Base-by-base conservation (phyloP, 1,140 invertebrate species). In the Hesperophylax magnus region DNA sequence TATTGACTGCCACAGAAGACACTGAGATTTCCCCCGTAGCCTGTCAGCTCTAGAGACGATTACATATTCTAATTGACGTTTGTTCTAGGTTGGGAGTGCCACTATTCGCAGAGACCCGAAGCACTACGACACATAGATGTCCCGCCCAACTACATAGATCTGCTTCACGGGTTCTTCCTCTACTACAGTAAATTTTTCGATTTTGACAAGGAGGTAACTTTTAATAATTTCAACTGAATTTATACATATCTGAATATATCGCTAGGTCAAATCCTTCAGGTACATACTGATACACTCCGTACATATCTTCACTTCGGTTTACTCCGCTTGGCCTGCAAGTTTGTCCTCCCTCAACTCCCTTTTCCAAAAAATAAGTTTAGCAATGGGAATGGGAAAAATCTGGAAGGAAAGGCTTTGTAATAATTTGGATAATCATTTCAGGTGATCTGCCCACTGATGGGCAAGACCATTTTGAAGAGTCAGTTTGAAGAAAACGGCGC, bases 391-490 rank as follows among this genome's bases (percentile, higher is more conserved):
- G 11, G 39, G 0, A 47, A 14, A 47, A 6, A 1, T 5, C n/a
- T n/a, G n/a, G n/a, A n/a, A 39, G 39, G 39, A 11, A 47, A 47
- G 39, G 39, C 39, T 47, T 47, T 47, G 39, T 47, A 47, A 14
- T 47, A 47, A 47, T 47, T 47, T 47, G 39, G 39, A 14, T 39
- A 39, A 39, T 39, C 34, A 39, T 85, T 84, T 52, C 82, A 86
- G 84, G 86, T 89, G 0, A 63, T 89, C 15, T 89, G 87, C 84
- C 87, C 88, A 31, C 77, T 88, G 24, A 71, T 87, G 56, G 88
- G 88, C 24, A 22, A 78, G 17, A 81, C 83, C 15, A 78, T 90
- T 17, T 53, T 77, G 8, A 88, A 88, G 82, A 79, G 63, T 5
- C 69, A 67, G 4, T 88, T 89, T 79, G 78, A 85, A 31, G 72